These are phyloP conservation scores for Cheilosia pagana DNA, from an alignment of 2,888 invertebrate genomes.

Conservation along the genomic window DNA sequence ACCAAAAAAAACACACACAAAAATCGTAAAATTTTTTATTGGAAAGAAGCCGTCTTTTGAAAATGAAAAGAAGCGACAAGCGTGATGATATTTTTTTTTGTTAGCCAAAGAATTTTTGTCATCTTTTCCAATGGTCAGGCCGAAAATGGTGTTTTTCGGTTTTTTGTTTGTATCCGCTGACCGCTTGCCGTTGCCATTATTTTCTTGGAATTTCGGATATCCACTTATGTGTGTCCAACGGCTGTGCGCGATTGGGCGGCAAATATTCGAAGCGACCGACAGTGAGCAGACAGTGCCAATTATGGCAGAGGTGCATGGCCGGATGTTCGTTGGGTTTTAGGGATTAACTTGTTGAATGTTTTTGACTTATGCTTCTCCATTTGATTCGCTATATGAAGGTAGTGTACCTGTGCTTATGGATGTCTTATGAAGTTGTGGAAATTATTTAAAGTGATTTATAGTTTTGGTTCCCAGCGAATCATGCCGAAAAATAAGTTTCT, in stretches of 20 bases:
- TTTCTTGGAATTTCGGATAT: constrained; percentile 66
- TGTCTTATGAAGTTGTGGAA: too few relatives aligned
- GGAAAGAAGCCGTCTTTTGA: constrained; percentile 41
- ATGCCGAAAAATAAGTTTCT: too few relatives aligned
- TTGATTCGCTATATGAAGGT: not conserved
- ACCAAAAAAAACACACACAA: constrained; percentile 16
- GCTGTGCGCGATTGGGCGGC: constrained; percentile 58
- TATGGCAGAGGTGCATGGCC: constrained; percentile 60
- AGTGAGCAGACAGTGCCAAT: constrained; percentile 40
- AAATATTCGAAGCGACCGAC: constrained; percentile 42
- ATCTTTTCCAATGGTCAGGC: constrained; percentile 10
- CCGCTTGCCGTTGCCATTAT: constrained; percentile 16
- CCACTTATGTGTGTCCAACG: constrained; percentile 48
- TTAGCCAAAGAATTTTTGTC: constrained; percentile 55
- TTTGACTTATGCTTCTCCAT: constrained; percentile 23
- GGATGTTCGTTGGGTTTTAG: constrained; percentile 56
- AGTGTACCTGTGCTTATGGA: not conserved
- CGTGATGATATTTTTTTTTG: constrained; percentile 67
- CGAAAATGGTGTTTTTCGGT: constrained; percentile 21
- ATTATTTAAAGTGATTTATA: too few relatives aligned
- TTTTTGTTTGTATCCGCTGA: constrained; percentile 7
- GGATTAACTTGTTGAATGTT: constrained; percentile 41
- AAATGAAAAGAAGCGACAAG: constrained; percentile 69
- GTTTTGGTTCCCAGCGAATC: too few relatives aligned
- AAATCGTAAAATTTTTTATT: constrained; percentile 30